These are phyloP conservation scores for Hypocryptadius cinnamomeus DNA, from an alignment of 2,113 vertebrate species.

Conservation along the genomic window DNA sequence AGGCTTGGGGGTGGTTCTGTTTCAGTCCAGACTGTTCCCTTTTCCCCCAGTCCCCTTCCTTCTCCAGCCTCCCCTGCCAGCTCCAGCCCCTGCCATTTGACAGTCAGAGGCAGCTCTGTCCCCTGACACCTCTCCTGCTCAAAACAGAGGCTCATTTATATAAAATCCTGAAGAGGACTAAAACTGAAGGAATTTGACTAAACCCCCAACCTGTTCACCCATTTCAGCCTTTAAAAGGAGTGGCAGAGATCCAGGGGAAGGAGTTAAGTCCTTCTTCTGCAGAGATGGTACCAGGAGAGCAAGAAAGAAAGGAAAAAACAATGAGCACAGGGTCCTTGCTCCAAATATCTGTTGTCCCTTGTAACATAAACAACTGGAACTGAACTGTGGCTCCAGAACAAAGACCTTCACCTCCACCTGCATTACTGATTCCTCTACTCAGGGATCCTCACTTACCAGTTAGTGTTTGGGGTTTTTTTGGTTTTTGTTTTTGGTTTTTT, in stretches of 20 bases:
- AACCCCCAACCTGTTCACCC: background rate
- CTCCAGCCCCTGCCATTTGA: background rate
- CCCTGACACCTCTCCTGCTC: background rate
- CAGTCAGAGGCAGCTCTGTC: background rate
- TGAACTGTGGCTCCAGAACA: background rate
- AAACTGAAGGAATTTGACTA: background rate
- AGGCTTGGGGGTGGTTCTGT: background rate
- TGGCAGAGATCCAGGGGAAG: background rate
- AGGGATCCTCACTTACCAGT: background rate
- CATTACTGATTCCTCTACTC: background rate
- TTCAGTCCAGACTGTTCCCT: background rate
- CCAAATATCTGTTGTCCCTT: background rate
- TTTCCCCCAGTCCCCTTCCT: background rate
- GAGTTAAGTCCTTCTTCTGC: background rate
- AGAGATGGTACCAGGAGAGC: background rate
- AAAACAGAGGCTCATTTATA: background rate
- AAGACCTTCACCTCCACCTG: background rate
- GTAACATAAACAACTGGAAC: background rate
- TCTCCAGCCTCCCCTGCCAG: background rate
- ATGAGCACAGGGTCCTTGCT: background rate
- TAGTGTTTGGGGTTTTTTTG: background rate
- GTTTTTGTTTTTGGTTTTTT: too few species aligned
- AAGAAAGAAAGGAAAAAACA: background rate
- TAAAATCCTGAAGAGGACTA: background rate
- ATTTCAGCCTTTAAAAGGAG: background rate